Evolutionary conservation across 2,113 vertebrate genomes (phyloP).

Genomic region (Copsychus sechellarum): DNA sequence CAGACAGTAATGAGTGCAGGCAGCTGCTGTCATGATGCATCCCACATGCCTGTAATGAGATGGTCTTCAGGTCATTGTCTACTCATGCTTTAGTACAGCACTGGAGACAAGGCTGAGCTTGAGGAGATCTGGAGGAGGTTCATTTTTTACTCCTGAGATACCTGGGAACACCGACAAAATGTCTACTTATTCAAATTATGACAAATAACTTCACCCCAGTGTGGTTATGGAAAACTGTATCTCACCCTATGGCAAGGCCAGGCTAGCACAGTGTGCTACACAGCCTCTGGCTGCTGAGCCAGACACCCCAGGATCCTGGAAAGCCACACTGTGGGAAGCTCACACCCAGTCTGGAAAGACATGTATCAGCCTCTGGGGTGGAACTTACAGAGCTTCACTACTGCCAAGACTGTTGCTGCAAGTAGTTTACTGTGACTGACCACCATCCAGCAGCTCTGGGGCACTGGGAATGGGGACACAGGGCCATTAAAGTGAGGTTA

Average conservation of each 20-base stretch:
- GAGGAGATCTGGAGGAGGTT: background rate
- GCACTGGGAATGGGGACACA: background rate
- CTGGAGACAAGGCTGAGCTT: background rate
- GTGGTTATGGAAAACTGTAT: background rate
- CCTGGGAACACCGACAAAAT: background rate
- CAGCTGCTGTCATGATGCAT: conserved; percentile 23
- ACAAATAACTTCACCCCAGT: background rate
- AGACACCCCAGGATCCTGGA: background rate
- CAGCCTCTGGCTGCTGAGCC: background rate
- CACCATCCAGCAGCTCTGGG: background rate
- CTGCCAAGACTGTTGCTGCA: background rate
- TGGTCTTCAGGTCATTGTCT: background rate
- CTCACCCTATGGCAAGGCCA: background rate
- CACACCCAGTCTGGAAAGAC: background rate
- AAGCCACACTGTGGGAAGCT: background rate
- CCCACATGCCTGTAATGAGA: background rate
- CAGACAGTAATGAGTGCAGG: background rate
- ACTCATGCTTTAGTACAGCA: background rate
- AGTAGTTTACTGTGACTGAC: background rate
- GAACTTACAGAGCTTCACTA: background rate
- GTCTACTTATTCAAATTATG: background rate
- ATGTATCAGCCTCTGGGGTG: background rate
- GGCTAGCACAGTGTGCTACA: background rate
- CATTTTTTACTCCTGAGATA: background rate
- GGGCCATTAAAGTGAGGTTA: background rate